Percentiles rank a stretch among this genome's conserved stretches.
Conservation (phyloP, 2,888 invertebrate genomes). For the Ophion ventricosus region DNA sequence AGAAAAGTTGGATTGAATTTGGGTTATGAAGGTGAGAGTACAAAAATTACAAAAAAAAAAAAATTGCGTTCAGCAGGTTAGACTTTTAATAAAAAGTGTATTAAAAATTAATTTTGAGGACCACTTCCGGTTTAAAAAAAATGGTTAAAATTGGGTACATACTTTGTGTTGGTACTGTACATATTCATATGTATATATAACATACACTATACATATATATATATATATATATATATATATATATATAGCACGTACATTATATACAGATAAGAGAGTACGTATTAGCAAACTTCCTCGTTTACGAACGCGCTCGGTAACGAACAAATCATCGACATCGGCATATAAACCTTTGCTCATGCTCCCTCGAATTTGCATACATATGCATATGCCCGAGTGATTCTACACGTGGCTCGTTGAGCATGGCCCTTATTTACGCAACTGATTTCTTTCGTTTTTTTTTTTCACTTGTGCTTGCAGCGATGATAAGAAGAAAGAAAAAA, state of each 20-base stretch:
- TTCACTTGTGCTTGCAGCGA: not conserved
- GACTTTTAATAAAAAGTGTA: no score
- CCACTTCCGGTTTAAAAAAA: not conserved
- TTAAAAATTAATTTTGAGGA: no score
- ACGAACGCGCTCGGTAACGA: slow-evolving; percentile 56
- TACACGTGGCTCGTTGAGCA: not conserved
- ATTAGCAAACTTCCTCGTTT: slow-evolving; percentile 48
- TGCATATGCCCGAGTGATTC: slow-evolving; percentile 33
- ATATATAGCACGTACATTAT: not conserved
- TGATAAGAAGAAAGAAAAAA: not conserved
- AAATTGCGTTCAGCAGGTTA: no score
- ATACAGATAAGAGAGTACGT: slow-evolving; percentile 17
- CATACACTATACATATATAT: not conserved
- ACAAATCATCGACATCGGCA: slow-evolving; percentile 60
- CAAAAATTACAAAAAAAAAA: no score
- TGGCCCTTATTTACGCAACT: not conserved
- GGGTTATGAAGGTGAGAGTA: no score
- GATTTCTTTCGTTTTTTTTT: not conserved
- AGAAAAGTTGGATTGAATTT: no score
- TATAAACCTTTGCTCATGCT: slow-evolving; percentile 43
- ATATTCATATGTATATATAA: not conserved
- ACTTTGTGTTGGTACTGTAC: not conserved
- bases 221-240: not conserved
- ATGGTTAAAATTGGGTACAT: not conserved
- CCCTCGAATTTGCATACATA: slow-evolving; percentile 61